phyloP scores from a whole-genome alignment of 2,888 invertebrate genomes.

The Chloroclysta siterata region DNA sequence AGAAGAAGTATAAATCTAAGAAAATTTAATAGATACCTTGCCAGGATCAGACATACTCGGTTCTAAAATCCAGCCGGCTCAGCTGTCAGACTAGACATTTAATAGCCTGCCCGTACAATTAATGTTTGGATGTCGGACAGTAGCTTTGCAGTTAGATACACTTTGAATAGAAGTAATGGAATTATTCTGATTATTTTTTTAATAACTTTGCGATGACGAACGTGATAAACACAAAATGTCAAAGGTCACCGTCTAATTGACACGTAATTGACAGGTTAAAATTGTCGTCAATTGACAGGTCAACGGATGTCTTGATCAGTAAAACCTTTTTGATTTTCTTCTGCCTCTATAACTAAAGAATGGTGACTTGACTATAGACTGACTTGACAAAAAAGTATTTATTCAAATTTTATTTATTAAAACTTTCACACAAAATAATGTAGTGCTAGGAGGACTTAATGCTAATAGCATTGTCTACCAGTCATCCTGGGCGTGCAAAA shows the following conservation, averaged over 20 bases:
- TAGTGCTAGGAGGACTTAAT: too few relatives aligned
- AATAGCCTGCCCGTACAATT: slow-evolving; percentile 31
- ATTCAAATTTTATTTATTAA: too few relatives aligned
- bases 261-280: background rate
- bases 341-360: too few relatives aligned
- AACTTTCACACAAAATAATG: too few relatives aligned
- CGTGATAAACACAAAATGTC: slow-evolving; percentile 26
- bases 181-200: slow-evolving; percentile 24
- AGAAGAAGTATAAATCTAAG: background rate
- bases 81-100: slow-evolving; percentile 26
- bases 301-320: too few relatives aligned
- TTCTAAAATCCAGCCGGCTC: slow-evolving; percentile 31
- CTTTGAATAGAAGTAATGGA: slow-evolving; percentile 26
- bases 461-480: too few relatives aligned
- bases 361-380: too few relatives aligned
- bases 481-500: too few relatives aligned
- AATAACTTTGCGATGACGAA: slow-evolving; percentile 29
- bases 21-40: slow-evolving; percentile 22
- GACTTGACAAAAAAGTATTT: too few relatives aligned
- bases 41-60: slow-evolving; percentile 32
- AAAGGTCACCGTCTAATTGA: too few relatives aligned
- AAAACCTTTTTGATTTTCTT: background rate
- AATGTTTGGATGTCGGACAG: slow-evolving; percentile 23
- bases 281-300: too few relatives aligned
- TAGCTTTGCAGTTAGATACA: slow-evolving; percentile 20